A percentile compares a stretch with the other conserved stretches of the same genome.
These are phyloP conservation scores for Rhinolophus sinicus DNA, from an alignment of 2,113 vertebrate species.

Conservation along the genomic window DNA sequence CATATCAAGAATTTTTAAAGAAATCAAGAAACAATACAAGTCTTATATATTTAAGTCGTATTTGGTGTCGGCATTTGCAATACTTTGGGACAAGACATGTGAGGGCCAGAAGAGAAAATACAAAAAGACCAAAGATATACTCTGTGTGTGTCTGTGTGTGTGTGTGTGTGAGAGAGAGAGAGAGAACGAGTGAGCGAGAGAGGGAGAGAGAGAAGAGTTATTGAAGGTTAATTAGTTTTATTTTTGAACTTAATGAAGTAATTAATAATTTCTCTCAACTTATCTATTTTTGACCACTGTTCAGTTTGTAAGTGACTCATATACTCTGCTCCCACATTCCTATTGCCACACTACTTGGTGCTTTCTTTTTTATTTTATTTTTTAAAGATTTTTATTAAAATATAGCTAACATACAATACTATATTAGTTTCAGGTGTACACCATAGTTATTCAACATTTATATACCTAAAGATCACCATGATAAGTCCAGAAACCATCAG, in stretches of 20 bases:
- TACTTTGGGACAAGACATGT: not conserved
- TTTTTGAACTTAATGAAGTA: not conserved
- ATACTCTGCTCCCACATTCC: not conserved
- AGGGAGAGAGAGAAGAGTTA: not conserved
- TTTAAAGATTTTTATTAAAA: too few relatives aligned
- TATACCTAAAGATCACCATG: too few relatives aligned
- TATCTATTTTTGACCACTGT: not conserved
- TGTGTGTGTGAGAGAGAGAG: not conserved
- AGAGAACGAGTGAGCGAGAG: not conserved
- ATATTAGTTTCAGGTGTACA: too few relatives aligned
- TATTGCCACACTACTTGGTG: not conserved
- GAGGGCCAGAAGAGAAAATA: not conserved
- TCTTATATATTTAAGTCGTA: not conserved
- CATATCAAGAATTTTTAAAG: not conserved
- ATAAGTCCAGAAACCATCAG: too few relatives aligned
- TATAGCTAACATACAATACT: too few relatives aligned
- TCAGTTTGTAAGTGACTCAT: not conserved
- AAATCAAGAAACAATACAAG: not conserved
- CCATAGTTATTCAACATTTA: too few relatives aligned
- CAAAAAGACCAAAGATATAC: not conserved
- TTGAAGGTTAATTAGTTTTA: not conserved
- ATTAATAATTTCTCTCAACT: not conserved
- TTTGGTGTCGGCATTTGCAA: not conserved
- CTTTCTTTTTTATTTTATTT: not conserved
- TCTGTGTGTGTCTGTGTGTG: not conserved